Base-by-base conservation (phyloP, 2,797 vertebrate species). In the Lophotriccus pileatus region DNA sequence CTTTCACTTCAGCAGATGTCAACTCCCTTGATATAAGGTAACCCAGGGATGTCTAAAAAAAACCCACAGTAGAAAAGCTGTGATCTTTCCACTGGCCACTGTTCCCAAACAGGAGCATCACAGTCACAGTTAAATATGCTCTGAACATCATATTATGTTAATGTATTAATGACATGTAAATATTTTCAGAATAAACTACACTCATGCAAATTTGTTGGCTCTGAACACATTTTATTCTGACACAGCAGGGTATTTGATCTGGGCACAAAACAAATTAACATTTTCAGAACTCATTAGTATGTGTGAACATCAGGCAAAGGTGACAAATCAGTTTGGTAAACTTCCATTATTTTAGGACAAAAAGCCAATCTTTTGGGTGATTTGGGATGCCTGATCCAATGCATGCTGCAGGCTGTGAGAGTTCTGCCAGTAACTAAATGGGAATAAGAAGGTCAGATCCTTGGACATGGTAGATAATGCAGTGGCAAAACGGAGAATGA, bases 91-190 rank as follows among this genome's bases (percentile, higher is more conserved):
- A 44, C 12, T 79, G 59, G 3, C 22, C 37, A 41, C 18, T 81
- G 5, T 85, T 86, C 37, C 13, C 69, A 53, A 73, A 36, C 52
- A 62, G 58, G 46, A 79, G 7, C 41, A 68, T 79, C 46, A 46
- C 28, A 70, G 43, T 62, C 24, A 47, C 14, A 24, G 70, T 63
- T 87, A 69, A 63, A 63, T 83, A 69, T 16, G 12, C 41, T 66
- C 46, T 84, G 82, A 94, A 92, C 25, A 46, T 93, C 63, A 55
- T 56, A 87, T 94, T 95, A 94, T 93, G 82, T 73, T 95, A 97
- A 97, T 96, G 3, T 84, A 94, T 97, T 96, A 94, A 96, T 96
- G 64, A 49, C 86, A 96, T 95, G 97, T 79, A 96, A 97, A 97
- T 97, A 22, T 92, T 95, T 96, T 95, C 96, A 83, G 77, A 92